Evolutionary conservation across 2,113 vertebrate species (phyloP).

Genomic region (Papio anubis): DNA sequence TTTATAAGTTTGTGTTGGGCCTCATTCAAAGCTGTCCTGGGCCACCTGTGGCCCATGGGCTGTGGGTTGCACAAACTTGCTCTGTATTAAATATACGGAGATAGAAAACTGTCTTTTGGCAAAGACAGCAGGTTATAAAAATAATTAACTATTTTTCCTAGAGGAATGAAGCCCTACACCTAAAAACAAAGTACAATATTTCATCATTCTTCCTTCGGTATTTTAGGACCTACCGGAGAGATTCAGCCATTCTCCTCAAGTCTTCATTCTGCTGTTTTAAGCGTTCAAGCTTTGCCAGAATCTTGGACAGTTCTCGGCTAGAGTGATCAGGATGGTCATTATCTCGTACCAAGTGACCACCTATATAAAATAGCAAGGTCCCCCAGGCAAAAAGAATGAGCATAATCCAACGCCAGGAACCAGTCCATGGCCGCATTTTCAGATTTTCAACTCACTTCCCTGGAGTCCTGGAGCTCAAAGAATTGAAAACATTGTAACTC

Average conservation of each 20-base stretch:
- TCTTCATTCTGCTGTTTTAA: conserved; percentile 99
- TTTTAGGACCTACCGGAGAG: conserved; percentile 91
- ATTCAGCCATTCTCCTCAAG: conserved; percentile 97
- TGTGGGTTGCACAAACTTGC: too few species aligned
- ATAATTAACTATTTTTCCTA: background rate
- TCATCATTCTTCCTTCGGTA: conserved; percentile 7
- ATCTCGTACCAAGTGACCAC: conserved; percentile 97
- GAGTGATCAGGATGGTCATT: conserved; percentile 96
- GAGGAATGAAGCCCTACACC: background rate
- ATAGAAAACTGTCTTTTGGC: conserved; percentile 43
- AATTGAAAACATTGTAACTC: conserved; percentile 81
- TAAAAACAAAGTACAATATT: conserved; percentile 23
- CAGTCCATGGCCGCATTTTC: conserved; percentile 99
- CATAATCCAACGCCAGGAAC: conserved; percentile 99
- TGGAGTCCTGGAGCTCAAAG: conserved; percentile 82
- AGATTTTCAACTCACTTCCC: conserved; percentile 83
- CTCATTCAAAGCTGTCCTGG: too few species aligned
- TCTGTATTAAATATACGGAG: background rate
- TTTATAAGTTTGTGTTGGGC: too few species aligned
- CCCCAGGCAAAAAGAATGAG: conserved; percentile 99
- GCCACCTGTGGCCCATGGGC: too few species aligned
- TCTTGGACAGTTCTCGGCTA: conserved; percentile 97
- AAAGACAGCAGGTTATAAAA: conserved; percentile 6
- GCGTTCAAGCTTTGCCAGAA: conserved; percentile 97
- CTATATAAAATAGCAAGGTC: conserved; percentile 98